Conservation (phyloP, 1,140 invertebrate species). For the Atta texana region DNA sequence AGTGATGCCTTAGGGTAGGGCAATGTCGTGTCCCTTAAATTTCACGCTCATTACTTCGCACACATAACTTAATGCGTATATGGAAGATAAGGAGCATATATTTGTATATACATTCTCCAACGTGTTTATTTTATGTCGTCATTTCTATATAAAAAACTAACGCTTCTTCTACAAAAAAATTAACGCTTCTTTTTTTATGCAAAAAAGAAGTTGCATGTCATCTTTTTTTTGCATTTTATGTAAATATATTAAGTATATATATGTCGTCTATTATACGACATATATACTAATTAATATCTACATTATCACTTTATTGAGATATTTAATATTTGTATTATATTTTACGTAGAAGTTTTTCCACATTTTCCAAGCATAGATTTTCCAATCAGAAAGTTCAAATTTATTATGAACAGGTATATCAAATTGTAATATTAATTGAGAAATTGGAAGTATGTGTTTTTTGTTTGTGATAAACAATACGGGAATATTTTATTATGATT, state of each 20-base stretch:
- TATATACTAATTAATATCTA: not conserved
- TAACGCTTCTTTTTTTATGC: not conserved
- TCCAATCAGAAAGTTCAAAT: not conserved
- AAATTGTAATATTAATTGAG: not conserved
- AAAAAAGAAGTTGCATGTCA: not conserved
- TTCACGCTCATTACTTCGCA: conserved; percentile 59
- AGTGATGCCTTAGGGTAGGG: conserved; percentile 44
- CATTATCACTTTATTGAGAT: not conserved
- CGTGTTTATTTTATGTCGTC: conserved; percentile 8
- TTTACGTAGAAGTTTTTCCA: not conserved
- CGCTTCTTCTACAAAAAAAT: too few species aligned
- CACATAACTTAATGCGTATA: not conserved
- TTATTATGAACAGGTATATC: not conserved
- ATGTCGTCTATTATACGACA: too few species aligned
- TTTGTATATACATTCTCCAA: conserved; percentile 14
- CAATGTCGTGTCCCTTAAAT: conserved; percentile 59
- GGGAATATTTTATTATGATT: not conserved
- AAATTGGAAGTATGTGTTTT: not conserved
- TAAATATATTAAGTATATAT: not conserved
- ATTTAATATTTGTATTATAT: not conserved
- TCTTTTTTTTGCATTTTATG: not conserved
- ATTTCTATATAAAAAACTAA: conserved; percentile 5
- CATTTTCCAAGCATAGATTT: not conserved
- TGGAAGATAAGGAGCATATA: not conserved
- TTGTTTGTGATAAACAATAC: not conserved